phyloP scores from a whole-genome alignment of 2,888 invertebrate genomes.

The Timema podura region DNA sequence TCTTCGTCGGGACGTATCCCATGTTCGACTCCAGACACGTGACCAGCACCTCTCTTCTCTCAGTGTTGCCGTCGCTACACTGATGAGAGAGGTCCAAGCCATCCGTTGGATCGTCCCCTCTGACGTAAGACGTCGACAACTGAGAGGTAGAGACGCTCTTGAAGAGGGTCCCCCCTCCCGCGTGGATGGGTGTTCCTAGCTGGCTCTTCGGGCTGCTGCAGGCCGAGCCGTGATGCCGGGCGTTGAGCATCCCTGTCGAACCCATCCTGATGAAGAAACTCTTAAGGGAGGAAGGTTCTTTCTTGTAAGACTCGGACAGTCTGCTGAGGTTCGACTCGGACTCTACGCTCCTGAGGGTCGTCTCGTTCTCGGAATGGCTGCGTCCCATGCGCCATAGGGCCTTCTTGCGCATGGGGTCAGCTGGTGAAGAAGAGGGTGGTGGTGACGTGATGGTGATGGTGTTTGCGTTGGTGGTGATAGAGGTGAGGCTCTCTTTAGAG shows the following conservation, averaged over 20 bases:
- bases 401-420: conserved; percentile 29
- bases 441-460: conserved; percentile 14
- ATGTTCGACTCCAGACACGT: conserved; percentile 41
- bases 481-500: conserved; percentile 19
- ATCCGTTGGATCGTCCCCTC: conserved; percentile 77
- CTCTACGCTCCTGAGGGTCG: conserved; percentile 13
- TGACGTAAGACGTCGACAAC: conserved; percentile 52
- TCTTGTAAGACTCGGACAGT: conserved; percentile 20
- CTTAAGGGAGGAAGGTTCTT: conserved; percentile 59
- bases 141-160: conserved; percentile 72
- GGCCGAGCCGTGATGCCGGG: conserved; percentile 29
- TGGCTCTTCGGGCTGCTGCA: conserved; percentile 37
- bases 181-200: conserved; percentile 14
- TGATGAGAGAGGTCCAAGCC: conserved; percentile 56
- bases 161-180: conserved; percentile 48
- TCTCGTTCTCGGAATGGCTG: conserved; percentile 22
- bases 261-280: conserved; percentile 72
- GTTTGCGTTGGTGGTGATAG: background rate
- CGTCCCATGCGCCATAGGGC: conserved; percentile 29
- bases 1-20: conserved; percentile 55
- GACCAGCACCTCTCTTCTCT: background rate
- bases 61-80: conserved; percentile 2
- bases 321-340: conserved; percentile 12
- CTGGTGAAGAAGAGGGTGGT: conserved; percentile 37
- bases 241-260: conserved; percentile 69